These are phyloP conservation scores for Embiotoca jacksoni DNA, from an alignment of 2,113 vertebrate genomes.

Conservation along the genomic window DNA sequence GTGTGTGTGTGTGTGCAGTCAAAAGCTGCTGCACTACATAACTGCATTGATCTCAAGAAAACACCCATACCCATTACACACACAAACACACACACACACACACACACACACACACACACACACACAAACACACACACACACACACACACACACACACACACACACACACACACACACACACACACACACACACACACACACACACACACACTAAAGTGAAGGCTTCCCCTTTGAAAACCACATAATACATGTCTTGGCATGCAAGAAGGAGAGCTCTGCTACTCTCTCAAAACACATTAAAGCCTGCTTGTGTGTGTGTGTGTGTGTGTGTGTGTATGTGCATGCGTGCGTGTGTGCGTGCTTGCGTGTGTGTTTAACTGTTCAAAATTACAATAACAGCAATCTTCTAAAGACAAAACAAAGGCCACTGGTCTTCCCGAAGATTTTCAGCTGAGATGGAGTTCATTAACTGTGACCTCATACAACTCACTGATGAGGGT, in stretches of 20 bases:
- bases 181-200: constrained; percentile 20
- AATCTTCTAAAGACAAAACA: constrained; percentile 45
- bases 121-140: constrained; percentile 5
- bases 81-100: constrained; percentile 7
- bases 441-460: background rate
- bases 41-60: constrained; percentile 72
- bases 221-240: constrained; percentile 79
- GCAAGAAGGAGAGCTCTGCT: constrained; percentile 61
- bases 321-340: constrained; percentile 27
- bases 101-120: constrained; percentile 23
- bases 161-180: constrained; percentile 1
- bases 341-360: background rate
- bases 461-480: background rate
- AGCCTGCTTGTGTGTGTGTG: constrained; percentile 26
- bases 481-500: background rate
- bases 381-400: constrained; percentile 40
- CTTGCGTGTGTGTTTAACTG: constrained; percentile 16
- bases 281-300: constrained; percentile 69
- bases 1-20: constrained; percentile 43
- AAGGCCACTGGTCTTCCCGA: constrained; percentile 14
- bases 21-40: constrained; percentile 59
- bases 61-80: constrained; percentile 43
- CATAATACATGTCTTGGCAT: constrained; percentile 76
- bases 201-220: constrained; percentile 69
- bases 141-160: constrained; percentile 46